Conservation (phyloP, 2,797 vertebrate species). For the Falco concolor region DNA sequence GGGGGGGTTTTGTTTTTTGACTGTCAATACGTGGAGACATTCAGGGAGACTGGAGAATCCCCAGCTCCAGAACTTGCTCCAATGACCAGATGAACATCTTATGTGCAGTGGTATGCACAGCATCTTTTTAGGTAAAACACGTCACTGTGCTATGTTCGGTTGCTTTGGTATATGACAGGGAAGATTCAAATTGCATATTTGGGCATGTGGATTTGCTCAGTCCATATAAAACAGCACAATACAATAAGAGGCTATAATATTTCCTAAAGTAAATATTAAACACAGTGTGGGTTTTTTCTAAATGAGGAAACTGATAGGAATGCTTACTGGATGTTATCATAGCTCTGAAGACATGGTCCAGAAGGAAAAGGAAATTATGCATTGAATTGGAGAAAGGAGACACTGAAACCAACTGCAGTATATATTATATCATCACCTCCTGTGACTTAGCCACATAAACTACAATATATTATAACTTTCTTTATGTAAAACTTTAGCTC, state of each 20-base stretch:
- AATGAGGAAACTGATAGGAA: not conserved
- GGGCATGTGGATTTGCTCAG: not conserved
- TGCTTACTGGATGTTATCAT: not conserved
- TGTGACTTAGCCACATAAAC: not conserved
- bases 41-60: not conserved
- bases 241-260: not conserved
- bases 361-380: slow-evolving; percentile 1
- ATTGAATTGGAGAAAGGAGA: not conserved
- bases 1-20: not conserved
- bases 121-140: not conserved
- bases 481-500: not conserved
- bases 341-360: not conserved
- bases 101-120: not conserved
- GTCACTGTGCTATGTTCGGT: not conserved
- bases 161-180: not conserved
- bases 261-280: not conserved
- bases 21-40: not conserved
- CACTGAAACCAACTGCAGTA: not conserved
- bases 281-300: not conserved
- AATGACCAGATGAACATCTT: not conserved
- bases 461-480: not conserved
- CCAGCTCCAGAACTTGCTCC: not conserved
- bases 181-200: not conserved
- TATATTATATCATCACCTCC: not conserved
- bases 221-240: not conserved